These are phyloP conservation scores for Phocides pigmalion DNA, from an alignment of 1,140 invertebrate species.

Conservation along the genomic window DNA sequence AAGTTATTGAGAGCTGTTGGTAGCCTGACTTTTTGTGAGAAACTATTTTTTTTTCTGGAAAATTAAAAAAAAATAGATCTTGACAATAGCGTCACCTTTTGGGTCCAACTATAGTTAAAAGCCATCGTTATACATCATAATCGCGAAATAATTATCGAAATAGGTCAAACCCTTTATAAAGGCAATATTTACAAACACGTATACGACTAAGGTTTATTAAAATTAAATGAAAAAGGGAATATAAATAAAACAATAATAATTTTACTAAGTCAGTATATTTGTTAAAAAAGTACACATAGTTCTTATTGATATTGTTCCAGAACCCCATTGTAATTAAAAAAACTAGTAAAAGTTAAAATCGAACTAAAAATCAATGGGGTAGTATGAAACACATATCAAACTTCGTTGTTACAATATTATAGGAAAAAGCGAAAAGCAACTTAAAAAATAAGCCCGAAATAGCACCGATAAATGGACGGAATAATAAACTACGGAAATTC, in stretches of 20 bases:
- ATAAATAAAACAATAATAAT: conserved; percentile 42
- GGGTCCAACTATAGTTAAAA: too few relatives aligned
- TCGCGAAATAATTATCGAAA: too few relatives aligned
- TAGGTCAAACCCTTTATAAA: too few relatives aligned
- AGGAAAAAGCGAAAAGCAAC: conserved; percentile 44
- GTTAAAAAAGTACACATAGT: conserved; percentile 73
- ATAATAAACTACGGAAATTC: conserved; percentile 41
- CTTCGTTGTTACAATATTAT: conserved; percentile 66
- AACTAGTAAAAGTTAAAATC: conserved; percentile 59
- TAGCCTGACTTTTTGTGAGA: too few relatives aligned
- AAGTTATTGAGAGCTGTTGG: too few relatives aligned
- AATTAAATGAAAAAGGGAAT: background rate
- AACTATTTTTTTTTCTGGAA: too few relatives aligned
- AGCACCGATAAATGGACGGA: conserved; percentile 54
- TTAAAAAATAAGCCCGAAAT: conserved; percentile 46
- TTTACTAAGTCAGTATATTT: conserved; percentile 76
- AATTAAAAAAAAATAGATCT: too few relatives aligned
- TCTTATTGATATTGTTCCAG: conserved; percentile 73
- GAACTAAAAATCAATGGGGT: conserved; percentile 70
- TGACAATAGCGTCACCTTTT: too few relatives aligned
- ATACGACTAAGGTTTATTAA: too few relatives aligned
- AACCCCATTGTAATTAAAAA: conserved; percentile 74
- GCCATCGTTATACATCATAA: too few relatives aligned
- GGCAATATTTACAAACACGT: too few relatives aligned
- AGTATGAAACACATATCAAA: conserved; percentile 76